Percentiles rank a stretch among this genome's conserved stretches.
These are phyloP conservation scores for Drosophila auraria DNA, from an alignment of 1,140 invertebrate genomes.

Conservation along the genomic window DNA sequence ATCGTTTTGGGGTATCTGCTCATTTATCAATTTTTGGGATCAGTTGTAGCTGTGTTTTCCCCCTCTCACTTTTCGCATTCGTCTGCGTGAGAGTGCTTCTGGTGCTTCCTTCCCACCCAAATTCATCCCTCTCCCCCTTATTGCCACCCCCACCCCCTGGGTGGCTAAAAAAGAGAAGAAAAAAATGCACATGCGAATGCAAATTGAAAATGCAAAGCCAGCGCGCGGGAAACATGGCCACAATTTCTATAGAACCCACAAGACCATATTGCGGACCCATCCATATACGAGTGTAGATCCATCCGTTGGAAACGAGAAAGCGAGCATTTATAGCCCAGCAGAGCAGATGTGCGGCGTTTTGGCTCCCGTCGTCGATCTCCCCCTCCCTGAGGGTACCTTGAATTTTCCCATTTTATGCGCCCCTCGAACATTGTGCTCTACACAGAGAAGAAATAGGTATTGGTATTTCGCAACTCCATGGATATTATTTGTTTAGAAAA, in stretches of 20 bases:
- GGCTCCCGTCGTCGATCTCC: slow-evolving; percentile 40
- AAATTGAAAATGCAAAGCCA: slow-evolving; percentile 58
- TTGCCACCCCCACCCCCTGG: neutral
- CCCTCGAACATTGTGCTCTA: slow-evolving; percentile 27
- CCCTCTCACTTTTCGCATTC: neutral
- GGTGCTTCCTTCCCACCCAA: slow-evolving; percentile 10
- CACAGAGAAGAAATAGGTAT: neutral
- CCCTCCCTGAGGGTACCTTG: slow-evolving; percentile 37
- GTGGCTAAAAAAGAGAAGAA: slow-evolving; percentile 4
- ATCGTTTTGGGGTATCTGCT: no score
- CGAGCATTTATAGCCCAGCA: slow-evolving; percentile 30
- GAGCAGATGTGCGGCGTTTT: slow-evolving; percentile 58
- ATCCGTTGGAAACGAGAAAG: slow-evolving; percentile 24
- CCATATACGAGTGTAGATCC: slow-evolving; percentile 3
- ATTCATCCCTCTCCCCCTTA: slow-evolving; percentile 1
- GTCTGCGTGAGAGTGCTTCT: slow-evolving; percentile 12
- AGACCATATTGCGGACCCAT: slow-evolving; percentile 20
- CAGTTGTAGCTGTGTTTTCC: neutral
- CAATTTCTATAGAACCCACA: slow-evolving; percentile 42
- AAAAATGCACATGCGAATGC: slow-evolving; percentile 39
- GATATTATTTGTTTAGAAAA: no score
- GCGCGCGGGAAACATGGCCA: slow-evolving; percentile 42
- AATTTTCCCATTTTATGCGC: slow-evolving; percentile 59
- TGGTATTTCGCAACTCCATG: no score
- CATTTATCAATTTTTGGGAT: neutral